A percentile compares a stretch with the other conserved stretches of the same genome.
These are phyloP conservation scores for Drosophila flavopinicola DNA, from an alignment of 2,888 invertebrate species.

Conservation along the genomic window DNA sequence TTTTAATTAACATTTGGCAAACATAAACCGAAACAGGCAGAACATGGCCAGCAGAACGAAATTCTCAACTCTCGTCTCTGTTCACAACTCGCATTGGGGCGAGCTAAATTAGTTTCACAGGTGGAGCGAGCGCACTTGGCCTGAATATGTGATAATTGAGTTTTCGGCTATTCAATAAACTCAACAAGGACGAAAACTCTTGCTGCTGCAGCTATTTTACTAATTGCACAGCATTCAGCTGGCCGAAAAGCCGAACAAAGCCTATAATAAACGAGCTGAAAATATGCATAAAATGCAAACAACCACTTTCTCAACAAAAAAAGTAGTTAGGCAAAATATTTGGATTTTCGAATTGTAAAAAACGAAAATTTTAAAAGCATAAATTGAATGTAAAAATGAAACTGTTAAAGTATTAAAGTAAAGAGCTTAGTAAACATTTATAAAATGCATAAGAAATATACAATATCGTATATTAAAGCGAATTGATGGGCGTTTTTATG, in stretches of 20 bases:
- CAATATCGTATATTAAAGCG: slow-evolving; percentile 11
- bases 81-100: background rate
- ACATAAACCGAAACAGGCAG: slow-evolving; percentile 38
- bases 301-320: slow-evolving; percentile 4
- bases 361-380: background rate
- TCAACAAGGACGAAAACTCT: slow-evolving; percentile 8
- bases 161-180: slow-evolving; percentile 54
- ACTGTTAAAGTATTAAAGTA: background rate
- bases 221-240: slow-evolving; percentile 37
- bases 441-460: slow-evolving; percentile 3
- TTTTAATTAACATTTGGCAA: slow-evolving; percentile 71
- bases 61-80: slow-evolving; percentile 1
- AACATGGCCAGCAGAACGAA: slow-evolving; percentile 4
- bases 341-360: slow-evolving; percentile 4
- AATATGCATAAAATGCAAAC: slow-evolving; percentile 28
- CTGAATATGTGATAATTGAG: slow-evolving; percentile 69
- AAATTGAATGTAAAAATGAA: background rate
- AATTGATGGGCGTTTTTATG: slow-evolving; percentile 43
- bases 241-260: slow-evolving; percentile 7
- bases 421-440: background rate
- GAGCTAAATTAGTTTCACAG: slow-evolving; percentile 38
- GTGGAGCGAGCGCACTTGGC: slow-evolving; percentile 41
- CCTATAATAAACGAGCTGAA: slow-evolving; percentile 3
- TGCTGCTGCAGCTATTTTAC: slow-evolving; percentile 6
- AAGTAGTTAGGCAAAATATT: slow-evolving; percentile 33